phyloP scores from a whole-genome alignment of 1,140 invertebrate genomes.

The Pachyrhynchus sulphureomaculatus region DNA sequence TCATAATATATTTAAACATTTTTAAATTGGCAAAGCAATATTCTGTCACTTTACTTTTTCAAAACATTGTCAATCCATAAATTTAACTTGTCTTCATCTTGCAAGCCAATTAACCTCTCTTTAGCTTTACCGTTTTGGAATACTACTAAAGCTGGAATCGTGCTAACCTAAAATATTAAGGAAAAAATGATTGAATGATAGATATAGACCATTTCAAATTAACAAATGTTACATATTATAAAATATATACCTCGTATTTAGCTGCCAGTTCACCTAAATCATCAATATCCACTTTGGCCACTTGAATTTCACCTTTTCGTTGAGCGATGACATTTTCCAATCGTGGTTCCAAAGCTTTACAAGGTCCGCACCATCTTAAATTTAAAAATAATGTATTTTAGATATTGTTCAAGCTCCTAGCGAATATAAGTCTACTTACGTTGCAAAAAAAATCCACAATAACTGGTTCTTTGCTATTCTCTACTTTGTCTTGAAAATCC shows the following conservation, averaged over 20 bases:
- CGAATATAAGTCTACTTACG: conserved; percentile 64
- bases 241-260: conserved; percentile 76
- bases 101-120: conserved; percentile 82
- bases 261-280: conserved; percentile 84
- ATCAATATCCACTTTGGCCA: conserved; percentile 96
- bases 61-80: conserved; percentile 82
- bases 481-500: conserved; percentile 88
- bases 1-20: too few relatives aligned
- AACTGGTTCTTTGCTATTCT: conserved; percentile 84
- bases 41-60: conserved; percentile 39
- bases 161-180: conserved; percentile 55
- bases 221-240: too few relatives aligned
- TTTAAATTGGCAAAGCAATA: too few relatives aligned
- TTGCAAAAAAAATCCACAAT: conserved; percentile 95
- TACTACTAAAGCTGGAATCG: conserved; percentile 86
- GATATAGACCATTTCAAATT: too few relatives aligned
- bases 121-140: conserved; percentile 90
- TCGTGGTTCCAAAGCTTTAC: conserved; percentile 84
- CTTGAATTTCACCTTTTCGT: conserved; percentile 77
- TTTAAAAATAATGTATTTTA: not conserved
- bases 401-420: not conserved
- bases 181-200: conserved; percentile 4
- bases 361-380: conserved; percentile 94
- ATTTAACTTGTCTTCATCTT: conserved; percentile 86
- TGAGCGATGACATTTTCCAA: conserved; percentile 85